A percentile compares a stretch with the other conserved stretches of the same genome.
Conservation (phyloP, 2,888 invertebrate species). For the Brassicogethes aeneus region DNA sequence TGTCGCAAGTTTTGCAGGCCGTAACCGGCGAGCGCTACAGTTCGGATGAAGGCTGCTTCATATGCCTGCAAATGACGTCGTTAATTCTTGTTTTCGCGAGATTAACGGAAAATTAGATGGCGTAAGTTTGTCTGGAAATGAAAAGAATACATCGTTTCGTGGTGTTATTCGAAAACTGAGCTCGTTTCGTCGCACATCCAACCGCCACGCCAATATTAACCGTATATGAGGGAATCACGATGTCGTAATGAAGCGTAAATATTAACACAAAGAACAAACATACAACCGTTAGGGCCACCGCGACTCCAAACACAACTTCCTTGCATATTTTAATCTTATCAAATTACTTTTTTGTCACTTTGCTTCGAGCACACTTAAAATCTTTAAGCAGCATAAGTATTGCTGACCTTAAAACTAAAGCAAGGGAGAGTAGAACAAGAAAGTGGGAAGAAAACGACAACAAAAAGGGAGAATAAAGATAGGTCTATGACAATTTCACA, state of each 20-base stretch:
- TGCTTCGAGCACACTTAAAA: no score
- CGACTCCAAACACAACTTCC: neutral
- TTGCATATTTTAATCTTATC: neutral
- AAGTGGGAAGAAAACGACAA: no score
- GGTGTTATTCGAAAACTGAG: constrained; percentile 39
- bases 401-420: no score
- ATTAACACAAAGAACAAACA: constrained; percentile 30
- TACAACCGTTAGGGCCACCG: neutral
- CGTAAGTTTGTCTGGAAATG: constrained; percentile 40
- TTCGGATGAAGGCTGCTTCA: constrained; percentile 35
- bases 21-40: constrained; percentile 28
- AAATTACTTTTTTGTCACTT: no score
- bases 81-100: constrained; percentile 43
- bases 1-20: constrained; percentile 37
- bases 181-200: constrained; percentile 24
- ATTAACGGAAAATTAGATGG: constrained; percentile 45
- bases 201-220: constrained; percentile 26
- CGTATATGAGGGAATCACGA: constrained; percentile 26
- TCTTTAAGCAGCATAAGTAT: no score
- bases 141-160: constrained; percentile 39
- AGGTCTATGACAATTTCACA: no score
- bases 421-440: no score
- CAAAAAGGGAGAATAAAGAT: no score
- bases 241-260: constrained; percentile 33
- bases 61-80: constrained; percentile 43